Conservation (phyloP, 2,888 invertebrate species). For the Luffia ferchaultella region DNA sequence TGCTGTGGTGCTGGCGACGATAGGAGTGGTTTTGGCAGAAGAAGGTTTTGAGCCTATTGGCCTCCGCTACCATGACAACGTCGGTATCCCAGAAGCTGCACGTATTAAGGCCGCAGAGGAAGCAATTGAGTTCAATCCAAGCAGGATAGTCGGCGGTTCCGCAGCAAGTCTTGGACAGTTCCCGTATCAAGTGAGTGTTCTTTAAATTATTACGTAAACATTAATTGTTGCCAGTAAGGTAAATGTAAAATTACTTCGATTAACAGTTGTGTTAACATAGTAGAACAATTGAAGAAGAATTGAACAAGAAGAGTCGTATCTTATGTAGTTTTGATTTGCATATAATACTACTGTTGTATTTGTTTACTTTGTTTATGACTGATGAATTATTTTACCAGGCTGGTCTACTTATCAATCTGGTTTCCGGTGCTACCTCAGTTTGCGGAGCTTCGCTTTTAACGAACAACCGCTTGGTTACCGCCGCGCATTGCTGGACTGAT, state of each 20-base stretch:
- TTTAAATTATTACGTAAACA: no score
- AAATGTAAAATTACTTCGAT: no score
- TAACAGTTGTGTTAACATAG: no score
- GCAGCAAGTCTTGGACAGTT: conserved; percentile 20
- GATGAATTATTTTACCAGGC: conserved; percentile 11
- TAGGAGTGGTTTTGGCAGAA: background rate
- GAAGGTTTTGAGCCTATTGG: background rate
- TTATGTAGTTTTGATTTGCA: background rate
- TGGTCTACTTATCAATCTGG: conserved; percentile 18
- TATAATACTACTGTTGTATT: background rate
- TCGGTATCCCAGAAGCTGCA: conserved; percentile 25
- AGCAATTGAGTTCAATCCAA: conserved; percentile 5
- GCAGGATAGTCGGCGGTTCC: conserved; percentile 26
- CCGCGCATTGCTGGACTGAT: conserved; percentile 23
- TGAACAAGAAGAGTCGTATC: no score
- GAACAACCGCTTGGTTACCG: conserved; percentile 18
- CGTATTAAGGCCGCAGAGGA: conserved; percentile 20
- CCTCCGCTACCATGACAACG: conserved; percentile 23
- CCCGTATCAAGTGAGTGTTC: conserved; percentile 25
- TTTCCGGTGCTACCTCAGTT: conserved; percentile 14
- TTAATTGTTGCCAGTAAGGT: no score
- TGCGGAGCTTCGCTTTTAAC: conserved; percentile 20
- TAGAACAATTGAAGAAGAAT: no score
- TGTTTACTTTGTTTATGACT: background rate
- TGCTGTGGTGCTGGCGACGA: background rate